Evolutionary conservation across 2,888 invertebrate genomes (phyloP).

Genomic region (Agrotis exclamationis): DNA sequence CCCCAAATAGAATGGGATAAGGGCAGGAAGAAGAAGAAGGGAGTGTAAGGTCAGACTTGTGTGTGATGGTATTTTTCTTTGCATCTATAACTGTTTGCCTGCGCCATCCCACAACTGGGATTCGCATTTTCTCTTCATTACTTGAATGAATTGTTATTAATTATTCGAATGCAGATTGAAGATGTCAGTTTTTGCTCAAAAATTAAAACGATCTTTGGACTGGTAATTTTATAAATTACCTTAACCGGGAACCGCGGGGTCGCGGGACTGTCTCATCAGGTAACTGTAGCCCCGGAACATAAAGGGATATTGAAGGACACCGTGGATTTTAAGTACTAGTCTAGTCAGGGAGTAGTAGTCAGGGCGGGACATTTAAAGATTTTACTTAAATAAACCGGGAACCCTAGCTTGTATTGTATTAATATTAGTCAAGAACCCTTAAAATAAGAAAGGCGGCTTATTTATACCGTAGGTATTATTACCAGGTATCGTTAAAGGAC

Average conservation of each 20-base stretch:
- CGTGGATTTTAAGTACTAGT: no score
- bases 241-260: not conserved
- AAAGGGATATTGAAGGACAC: no score
- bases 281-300: no score
- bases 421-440: not conserved
- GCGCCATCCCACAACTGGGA: no score
- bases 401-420: not conserved
- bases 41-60: constrained; percentile 20
- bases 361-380: no score
- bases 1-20: no score
- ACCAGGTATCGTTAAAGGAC: constrained; percentile 3
- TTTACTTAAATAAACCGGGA: no score
- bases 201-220: not conserved
- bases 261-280: no score
- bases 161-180: not conserved
- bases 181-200: no score
- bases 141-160: not conserved
- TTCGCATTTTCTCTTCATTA: not conserved
- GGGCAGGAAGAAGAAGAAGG: no score
- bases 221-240: not conserved
- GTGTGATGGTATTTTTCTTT: not conserved
- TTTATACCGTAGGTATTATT: no score
- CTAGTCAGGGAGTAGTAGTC: no score
- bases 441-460: not conserved
- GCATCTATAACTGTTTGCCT: not conserved